Base-by-base conservation (phyloP, 2,797 vertebrate genomes). In the Danio aesculapii region DNA sequence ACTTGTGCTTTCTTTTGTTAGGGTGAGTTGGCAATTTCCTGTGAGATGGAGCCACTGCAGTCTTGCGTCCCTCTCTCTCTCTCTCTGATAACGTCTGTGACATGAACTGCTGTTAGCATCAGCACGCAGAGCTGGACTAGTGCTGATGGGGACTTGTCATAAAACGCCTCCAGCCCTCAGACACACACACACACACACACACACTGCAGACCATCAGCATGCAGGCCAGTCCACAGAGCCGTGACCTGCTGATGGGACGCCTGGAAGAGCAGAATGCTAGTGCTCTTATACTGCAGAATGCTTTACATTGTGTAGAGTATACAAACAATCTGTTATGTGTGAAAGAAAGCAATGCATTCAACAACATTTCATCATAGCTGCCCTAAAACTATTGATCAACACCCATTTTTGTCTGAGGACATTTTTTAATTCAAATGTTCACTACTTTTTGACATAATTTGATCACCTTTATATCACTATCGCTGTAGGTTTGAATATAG, bases 1-100 rank as follows among this genome's bases (percentile, higher is more conserved):
- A 95, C 95, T 98, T 96, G 96, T 95, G 95, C 95, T 95, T 97
- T 95, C 95, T 95, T 97, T 98, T 98, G 96, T 99, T 97, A 97
- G 96, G 95, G 95, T 95, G 96, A 98, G 96, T 96, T 98, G 95
- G 96, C 96, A 98, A 95, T 99, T 96, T 97, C 96, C 94, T 95
- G 92, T 77, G 92, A 96, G 95, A 97, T 95, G 93, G 95, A 97
- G 92, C 94, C 93, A 96, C 96, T 95, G 93, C 93, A 95, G 95
- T 95, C 95, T 96, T 95, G 95, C 92, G 76, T 95, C 78, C n/a
- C n/a, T n/a, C n/a, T n/a, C n/a, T n/a, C 30, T 30, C 30, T 94
- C 96, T 95, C 95, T 95, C 93, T 93, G 85, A 97, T 96, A 96
- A 97, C 96, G 95, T 96, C 94, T 93, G 95, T 95, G 96, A 96